Conservation (phyloP, 1,140 invertebrate genomes). For the Geopemphigus sp. region DNA sequence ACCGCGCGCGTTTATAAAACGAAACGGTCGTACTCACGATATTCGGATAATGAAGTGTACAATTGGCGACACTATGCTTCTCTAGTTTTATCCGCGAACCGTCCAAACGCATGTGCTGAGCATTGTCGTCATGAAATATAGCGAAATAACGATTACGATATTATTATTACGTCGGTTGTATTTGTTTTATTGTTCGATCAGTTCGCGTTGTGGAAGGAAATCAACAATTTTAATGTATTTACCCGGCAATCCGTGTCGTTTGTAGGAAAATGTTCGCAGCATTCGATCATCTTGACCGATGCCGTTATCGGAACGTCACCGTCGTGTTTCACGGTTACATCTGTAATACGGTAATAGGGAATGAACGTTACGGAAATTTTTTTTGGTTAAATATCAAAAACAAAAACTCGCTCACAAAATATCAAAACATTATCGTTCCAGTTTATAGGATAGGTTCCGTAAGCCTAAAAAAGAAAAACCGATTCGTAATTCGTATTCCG, state of each 20-base stretch:
- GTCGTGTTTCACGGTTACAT: not conserved
- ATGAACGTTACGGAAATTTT: no score
- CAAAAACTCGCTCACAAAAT: not conserved
- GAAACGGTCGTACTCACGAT: not conserved
- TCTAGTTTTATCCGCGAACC: not conserved
- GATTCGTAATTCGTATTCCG: no score
- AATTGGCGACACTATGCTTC: not conserved
- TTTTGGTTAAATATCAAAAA: not conserved
- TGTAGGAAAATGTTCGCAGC: not conserved
- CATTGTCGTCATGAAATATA: no score
- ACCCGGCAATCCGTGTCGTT: not conserved
- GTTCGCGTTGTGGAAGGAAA: no score
- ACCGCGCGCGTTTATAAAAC: not conserved
- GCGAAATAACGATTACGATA: no score
- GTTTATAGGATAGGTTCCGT: slow-evolving; percentile 6
- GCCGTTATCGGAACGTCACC: not conserved
- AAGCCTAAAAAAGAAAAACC: not conserved
- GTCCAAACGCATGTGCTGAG: slow-evolving; percentile 4
- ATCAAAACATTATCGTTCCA: slow-evolving; percentile 9
- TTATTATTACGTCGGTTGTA: not conserved
- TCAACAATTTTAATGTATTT: not conserved
- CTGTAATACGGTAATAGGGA: not conserved
- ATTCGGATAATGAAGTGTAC: not conserved
- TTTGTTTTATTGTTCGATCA: no score
- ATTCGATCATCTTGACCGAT: not conserved